Percentiles rank a stretch among this genome's conserved stretches.
Conservation (phyloP, 2,888 invertebrate species). For the Ceraclea dissimilis region DNA sequence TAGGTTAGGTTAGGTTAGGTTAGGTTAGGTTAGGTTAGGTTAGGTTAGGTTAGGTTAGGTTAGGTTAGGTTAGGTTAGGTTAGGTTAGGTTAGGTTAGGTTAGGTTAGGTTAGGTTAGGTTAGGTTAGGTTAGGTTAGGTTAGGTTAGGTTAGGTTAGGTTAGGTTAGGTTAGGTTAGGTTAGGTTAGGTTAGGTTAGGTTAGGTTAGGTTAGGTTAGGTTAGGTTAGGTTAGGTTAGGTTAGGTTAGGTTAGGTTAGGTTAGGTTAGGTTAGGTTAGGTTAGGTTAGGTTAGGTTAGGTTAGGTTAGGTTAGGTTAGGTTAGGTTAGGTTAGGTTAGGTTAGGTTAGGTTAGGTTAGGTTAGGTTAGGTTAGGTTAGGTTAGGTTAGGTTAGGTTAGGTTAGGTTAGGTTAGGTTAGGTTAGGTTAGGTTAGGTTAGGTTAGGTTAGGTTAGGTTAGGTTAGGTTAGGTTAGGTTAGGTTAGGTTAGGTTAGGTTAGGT, state of each 20-base stretch:
- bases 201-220: conserved; percentile 5
- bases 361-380: neutral
- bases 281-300: neutral
- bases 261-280: neutral
- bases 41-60: too few relatives aligned
- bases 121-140: conserved; percentile 7
- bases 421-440: neutral
- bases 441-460: neutral
- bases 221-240: conserved; percentile 2
- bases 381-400: neutral
- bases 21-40: too few relatives aligned
- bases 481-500: neutral
- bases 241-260: neutral
- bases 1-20: too few relatives aligned
- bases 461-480: neutral
- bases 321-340: neutral
- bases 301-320: neutral
- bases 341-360: neutral
- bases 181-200: conserved; percentile 3
- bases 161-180: conserved; percentile 3
- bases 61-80: too few relatives aligned
- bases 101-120: conserved; percentile 9
- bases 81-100: conserved; percentile 8
- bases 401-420: neutral
- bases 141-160: conserved; percentile 7